phyloP scores from a whole-genome alignment of 2,888 invertebrate genomes.

The Elgonia sp. region DNA sequence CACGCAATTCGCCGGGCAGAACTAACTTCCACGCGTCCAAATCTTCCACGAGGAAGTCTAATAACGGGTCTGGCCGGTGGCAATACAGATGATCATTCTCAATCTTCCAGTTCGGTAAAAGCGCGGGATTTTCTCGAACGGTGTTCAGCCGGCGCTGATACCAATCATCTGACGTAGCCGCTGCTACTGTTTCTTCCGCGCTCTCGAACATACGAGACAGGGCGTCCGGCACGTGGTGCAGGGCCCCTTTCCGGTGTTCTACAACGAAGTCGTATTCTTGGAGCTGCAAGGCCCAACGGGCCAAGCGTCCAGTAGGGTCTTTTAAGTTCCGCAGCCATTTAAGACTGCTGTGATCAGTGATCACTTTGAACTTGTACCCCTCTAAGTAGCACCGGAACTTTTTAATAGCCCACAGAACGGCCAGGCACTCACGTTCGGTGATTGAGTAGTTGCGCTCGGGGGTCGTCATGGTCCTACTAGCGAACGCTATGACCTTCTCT shows the following conservation, averaged over 20 bases:
- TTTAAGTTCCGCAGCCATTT: slow-evolving; percentile 74
- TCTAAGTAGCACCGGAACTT: too few species aligned
- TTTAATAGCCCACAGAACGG: slow-evolving; percentile 33
- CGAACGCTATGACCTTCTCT: slow-evolving; percentile 77
- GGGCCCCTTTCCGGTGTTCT: slow-evolving; percentile 12
- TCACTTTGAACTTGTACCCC: too few species aligned
- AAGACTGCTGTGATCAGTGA: slow-evolving; percentile 70
- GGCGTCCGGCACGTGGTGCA: slow-evolving; percentile 43
- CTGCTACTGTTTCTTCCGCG: not conserved
- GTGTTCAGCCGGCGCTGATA: not conserved
- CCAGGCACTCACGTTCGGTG: slow-evolving; percentile 44
- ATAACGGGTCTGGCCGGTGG: not conserved
- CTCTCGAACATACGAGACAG: slow-evolving; percentile 31
- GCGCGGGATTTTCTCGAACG: not conserved
- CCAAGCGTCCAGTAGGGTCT: not conserved
- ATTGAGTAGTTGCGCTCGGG: not conserved
- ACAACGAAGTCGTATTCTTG: not conserved
- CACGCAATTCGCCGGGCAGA: not conserved
- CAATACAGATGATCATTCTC: not conserved
- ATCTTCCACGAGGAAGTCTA: not conserved
- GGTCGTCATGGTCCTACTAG: slow-evolving; percentile 48
- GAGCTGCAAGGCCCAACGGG: not conserved
- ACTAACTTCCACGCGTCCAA: slow-evolving; percentile 11
- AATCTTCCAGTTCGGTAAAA: slow-evolving; percentile 5
- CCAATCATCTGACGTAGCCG: not conserved